Base-by-base conservation (phyloP, 2,797 vertebrate genomes). In the Staurois parvus region DNA sequence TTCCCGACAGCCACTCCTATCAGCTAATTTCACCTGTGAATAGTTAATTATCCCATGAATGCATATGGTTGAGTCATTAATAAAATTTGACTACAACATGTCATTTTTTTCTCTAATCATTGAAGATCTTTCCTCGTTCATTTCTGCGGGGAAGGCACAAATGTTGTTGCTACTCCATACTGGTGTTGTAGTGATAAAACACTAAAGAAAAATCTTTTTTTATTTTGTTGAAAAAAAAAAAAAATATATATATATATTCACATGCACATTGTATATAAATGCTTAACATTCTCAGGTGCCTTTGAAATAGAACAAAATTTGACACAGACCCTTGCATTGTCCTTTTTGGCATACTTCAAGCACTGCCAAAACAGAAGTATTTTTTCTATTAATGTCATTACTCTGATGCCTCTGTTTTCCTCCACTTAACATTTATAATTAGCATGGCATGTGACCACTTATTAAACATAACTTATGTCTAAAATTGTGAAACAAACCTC, bases 11-110 rank as follows among this genome's bases (percentile, higher is more conserved):
- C 91, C 91, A 91, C 91, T 93, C 93, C 96, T 99, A 99, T 99
- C 98, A 95, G 96, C 93, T 96, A 95, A 96, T 95, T 96, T 99
- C 98, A 99, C 97, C 97, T 99, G 97, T 94, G 97, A 97, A 97
- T 97, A 93, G 93, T 98, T 99, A 99, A 99, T 99, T 99, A 96
- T 94, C 92, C 94, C 83, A 90, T 32, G 87, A 91, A 96, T 97
- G 97, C 96, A 99, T 96, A 97, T 95, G 93, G 94, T 92, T 2
- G 74, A 95, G 94, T 93, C 96, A 96, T 99, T 98, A 97, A 98
- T 99, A 97, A 97, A 95, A 96, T 96, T 93, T 96, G 96, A 95
- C 84, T 82, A 82, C 72, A 82, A 32, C 56, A 56, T 82, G 79
- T 86, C 84, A 86, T 85, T 86, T 86, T n/a, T 86, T 81, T 77